A percentile compares a stretch with the other conserved stretches of the same genome.
These are phyloP conservation scores for Mus spicilegus DNA, from an alignment of 2,113 vertebrate genomes.

Conservation along the genomic window DNA sequence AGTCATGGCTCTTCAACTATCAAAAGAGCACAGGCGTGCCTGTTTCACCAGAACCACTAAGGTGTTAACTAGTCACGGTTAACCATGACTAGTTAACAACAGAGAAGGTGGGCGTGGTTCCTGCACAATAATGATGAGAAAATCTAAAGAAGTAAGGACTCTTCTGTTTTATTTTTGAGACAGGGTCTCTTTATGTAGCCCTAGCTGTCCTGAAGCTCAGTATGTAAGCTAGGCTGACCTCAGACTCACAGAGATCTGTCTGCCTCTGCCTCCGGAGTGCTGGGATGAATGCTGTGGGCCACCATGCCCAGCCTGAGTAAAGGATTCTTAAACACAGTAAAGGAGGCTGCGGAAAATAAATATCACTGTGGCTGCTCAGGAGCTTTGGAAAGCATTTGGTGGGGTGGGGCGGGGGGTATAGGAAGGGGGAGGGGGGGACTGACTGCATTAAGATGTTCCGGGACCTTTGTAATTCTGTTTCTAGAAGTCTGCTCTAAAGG, in stretches of 20 bases:
- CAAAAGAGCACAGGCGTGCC: neutral
- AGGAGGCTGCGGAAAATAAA: neutral
- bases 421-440: accelerated
- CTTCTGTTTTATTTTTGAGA: neutral
- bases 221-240: neutral
- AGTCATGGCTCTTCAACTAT: neutral
- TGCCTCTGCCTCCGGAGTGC: neutral
- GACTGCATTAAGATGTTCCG: neutral
- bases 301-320: neutral
- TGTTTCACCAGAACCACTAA: neutral
- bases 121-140: neutral
- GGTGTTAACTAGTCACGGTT: no score
- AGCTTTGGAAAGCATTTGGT: neutral
- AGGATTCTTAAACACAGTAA: neutral
- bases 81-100: no score
- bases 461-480: neutral
- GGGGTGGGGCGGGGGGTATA: neutral
- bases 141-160: neutral
- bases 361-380: neutral
- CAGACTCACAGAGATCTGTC: neutral
- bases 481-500: constrained; percentile 23
- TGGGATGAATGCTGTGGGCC: neutral
- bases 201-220: neutral
- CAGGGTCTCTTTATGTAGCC: neutral
- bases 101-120: neutral